Conservation (phyloP, 2,888 invertebrate species). For the Amblyteles armatorius region DNA sequence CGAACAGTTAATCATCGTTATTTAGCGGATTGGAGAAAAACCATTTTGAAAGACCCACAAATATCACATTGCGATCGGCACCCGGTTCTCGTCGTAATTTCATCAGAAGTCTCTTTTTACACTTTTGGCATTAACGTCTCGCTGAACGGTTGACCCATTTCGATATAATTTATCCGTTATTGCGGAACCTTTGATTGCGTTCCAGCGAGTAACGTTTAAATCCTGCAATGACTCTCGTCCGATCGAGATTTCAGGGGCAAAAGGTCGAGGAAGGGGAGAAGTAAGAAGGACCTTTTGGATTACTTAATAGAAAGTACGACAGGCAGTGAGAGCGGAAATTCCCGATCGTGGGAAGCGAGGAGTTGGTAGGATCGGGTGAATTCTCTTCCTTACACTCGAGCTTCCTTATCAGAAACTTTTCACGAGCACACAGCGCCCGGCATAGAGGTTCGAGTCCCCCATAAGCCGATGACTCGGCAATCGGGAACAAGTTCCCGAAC, state of each 20-base stretch:
- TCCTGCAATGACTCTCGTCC: neutral
- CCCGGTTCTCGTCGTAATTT: no score
- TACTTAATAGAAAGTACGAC: slow-evolving; percentile 57
- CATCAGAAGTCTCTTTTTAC: no score
- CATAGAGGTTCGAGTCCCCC: neutral
- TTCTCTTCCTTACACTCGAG: neutral
- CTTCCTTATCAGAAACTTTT: slow-evolving; percentile 7
- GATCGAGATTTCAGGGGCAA: neutral
- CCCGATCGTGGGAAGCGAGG: neutral
- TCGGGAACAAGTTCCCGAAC: neutral
- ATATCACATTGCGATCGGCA: no score
- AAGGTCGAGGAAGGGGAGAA: slow-evolving; percentile 17
- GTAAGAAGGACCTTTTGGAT: slow-evolving; percentile 36
- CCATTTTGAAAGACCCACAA: neutral
- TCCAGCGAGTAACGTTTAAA: slow-evolving; percentile 16
- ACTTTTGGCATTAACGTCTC: no score
- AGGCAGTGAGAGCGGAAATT: slow-evolving; percentile 36
- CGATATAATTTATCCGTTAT: no score
- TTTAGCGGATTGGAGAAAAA: neutral
- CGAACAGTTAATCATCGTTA: slow-evolving; percentile 40
- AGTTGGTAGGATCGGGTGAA: neutral
- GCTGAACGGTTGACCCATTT: no score
- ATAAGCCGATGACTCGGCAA: slow-evolving; percentile 8
- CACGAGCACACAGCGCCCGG: neutral
- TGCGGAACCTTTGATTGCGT: no score